Evolutionary conservation across 2,113 vertebrate genomes (phyloP), one percentile per base, ranked within the genome.

Genomic region (Psammodynastes pulverulentus): DNA sequence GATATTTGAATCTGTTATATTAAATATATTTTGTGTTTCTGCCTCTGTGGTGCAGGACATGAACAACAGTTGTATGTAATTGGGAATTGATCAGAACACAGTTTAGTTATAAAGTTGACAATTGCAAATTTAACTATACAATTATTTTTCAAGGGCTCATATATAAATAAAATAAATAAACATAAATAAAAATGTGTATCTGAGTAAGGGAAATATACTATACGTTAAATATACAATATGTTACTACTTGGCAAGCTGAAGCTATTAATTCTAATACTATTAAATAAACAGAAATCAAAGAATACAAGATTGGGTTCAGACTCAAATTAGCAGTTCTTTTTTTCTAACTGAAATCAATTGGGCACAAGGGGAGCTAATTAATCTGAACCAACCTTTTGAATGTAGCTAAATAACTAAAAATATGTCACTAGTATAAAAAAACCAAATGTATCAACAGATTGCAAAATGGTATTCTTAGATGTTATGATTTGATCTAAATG

Each of bases 1-100:
- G 94, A 94, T 93, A 49, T 95, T 96, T 95, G 90, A 93, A 93
- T 93, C 90, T 96, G 51, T 89, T 93, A 90, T 7, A 96, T 84
- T 46, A 90, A 88, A 94, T 0, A 89, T 93, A 26, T 34, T 95
- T 93, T 89, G 92, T 96, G 52, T 90, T 93, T 94, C 54, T 91
- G 45, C 0, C 13, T 51, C 85, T 39, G 13, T 29, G 86, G 52
- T 79, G 4, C 13, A 62, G 21, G 46, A 53, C 58, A 13, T 87
- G 84, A 87, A 87, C 4, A 7, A 56, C 90, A 89, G 1, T 15
- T 79, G 5, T 89, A 67, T 21, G 4, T 67, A 4, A 34, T 48
- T 13, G 3, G 1, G 79, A 88, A 54, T 29, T 87, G 0, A 46
- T 91, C 24, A 90, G n/a, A 43, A 92, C 24, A 93, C 19, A 94